Conservation (phyloP, 2,888 invertebrate genomes). For the Drosophila pseudotakahashii region DNA sequence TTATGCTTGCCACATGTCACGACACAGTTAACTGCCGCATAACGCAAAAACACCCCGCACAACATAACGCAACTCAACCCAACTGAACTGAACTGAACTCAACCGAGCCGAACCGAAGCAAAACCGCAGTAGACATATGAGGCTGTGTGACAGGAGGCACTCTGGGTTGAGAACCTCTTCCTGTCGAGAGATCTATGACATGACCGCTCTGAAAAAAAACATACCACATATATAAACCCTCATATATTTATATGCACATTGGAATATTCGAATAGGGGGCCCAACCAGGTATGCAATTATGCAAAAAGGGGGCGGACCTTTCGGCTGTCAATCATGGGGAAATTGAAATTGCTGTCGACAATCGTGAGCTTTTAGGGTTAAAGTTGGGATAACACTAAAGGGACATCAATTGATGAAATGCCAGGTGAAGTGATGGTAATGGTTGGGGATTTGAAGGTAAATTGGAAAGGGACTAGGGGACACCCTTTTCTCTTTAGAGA, state of each 20-base stretch:
- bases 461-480: neutral
- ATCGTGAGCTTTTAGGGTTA: constrained; percentile 64
- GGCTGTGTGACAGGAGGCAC: constrained; percentile 22
- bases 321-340: constrained; percentile 58
- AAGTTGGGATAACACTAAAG: constrained; percentile 61
- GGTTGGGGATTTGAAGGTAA: neutral
- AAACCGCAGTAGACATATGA: constrained; percentile 17
- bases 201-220: constrained; percentile 3
- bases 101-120: neutral
- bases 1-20: constrained; percentile 77
- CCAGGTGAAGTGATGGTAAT: constrained; percentile 11
- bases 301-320: constrained; percentile 48
- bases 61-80: constrained; percentile 15
- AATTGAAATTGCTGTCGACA: constrained; percentile 65
- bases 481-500: neutral
- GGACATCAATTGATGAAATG: constrained; percentile 36
- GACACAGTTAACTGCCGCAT: constrained; percentile 71
- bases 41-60: constrained; percentile 39
- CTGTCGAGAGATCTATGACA: constrained; percentile 46
- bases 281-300: constrained; percentile 58
- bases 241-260: constrained; percentile 17
- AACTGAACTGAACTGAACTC: constrained; percentile 4
- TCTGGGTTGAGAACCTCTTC: constrained; percentile 56
- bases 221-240: neutral
- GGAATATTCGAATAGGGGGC: constrained; percentile 29